Evolutionary conservation across 2,888 invertebrate species (phyloP), one percentile per base, ranked within the genome.

Genomic region (Lasioglossum leucozonium): DNA sequence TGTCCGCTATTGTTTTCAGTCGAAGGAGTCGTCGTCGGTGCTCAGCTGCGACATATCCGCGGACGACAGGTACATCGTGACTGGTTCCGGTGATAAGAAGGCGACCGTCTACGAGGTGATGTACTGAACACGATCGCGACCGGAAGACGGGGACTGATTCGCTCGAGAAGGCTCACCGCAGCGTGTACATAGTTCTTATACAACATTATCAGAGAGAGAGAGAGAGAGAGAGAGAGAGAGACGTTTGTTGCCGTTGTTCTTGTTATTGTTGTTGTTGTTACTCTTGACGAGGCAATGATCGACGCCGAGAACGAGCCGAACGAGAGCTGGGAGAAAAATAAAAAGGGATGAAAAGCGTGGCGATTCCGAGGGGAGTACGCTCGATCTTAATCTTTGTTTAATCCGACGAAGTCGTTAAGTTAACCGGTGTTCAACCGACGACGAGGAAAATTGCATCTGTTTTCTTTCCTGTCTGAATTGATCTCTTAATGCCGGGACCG

Each of bases 101-200:
- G 99, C 99, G 87, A 99, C 99, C 91, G 98, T 99, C 89, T 99
- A 99, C 95, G 98, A 99, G 96, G 99, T 99, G 95, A 98, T 98
- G 95, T 98, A 98, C 96, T 98, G 96, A 96, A 91, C 30, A 26
- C 5, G 30, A 74, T 67, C 81, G 65, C 42, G 34, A 6, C 42
- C 22, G 51, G 55, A 65, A 72, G 16, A 26, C 26, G 74, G 42
- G 74, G 42, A 65, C 51, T 72, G 69, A 71, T 55, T 18, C 74
- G 37, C 34, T 67, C 62, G 72, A 62, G 47, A 44, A 30, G 47
- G 81, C 65, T 79, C 51, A 79, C 67, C 51, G 26, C 73, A 72
- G 72, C 75, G 77, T 79, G 82, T 84, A 80, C 74, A 85, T 84
- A 83, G 77, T 80, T 84, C 74, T 84, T 80, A 74, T 82, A 77